Evolutionary conservation across 2,888 invertebrate species (phyloP).

Genomic region (Poecilobothrus nobilitatus): DNA sequence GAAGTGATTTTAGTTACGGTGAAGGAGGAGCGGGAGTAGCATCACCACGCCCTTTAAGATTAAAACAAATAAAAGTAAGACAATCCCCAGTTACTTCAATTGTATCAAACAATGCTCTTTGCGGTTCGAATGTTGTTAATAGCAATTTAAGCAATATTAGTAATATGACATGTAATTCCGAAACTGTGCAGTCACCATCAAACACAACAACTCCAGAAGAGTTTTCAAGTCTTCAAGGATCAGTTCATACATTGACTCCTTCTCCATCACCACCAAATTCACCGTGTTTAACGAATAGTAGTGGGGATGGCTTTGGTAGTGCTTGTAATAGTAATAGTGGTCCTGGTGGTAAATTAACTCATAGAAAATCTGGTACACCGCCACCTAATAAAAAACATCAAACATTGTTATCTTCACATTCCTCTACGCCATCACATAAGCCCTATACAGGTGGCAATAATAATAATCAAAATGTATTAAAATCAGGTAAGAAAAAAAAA

Average conservation of each 20-base stretch:
- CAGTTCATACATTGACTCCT: conserved; percentile 35
- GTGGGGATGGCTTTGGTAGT: conserved; percentile 22
- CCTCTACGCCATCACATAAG: conserved; percentile 32
- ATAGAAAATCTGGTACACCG: conserved; percentile 50
- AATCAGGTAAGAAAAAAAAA: conserved; percentile 17
- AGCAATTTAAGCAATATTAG: conserved; percentile 8
- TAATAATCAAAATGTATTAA: conserved; percentile 10
- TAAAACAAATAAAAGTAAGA: conserved; percentile 25
- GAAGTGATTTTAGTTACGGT: conserved; percentile 33
- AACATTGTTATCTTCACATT: conserved; percentile 45
- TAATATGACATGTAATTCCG: conserved; percentile 17
- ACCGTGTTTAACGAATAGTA: conserved; percentile 28
- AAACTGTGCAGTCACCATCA: conserved; percentile 26
- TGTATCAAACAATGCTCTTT: not conserved
- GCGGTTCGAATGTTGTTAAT: not conserved
- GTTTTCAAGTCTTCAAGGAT: conserved; percentile 28
- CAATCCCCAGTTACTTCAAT: conserved; percentile 22
- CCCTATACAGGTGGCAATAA: conserved; percentile 17
- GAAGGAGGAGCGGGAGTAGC: conserved; percentile 35
- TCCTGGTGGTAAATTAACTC: conserved; percentile 35
- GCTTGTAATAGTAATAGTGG: conserved; percentile 17
- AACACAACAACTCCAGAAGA: conserved; percentile 26
- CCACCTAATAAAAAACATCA: conserved; percentile 70
- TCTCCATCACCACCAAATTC: conserved; percentile 45
- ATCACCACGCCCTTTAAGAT: conserved; percentile 35